Percentiles rank a stretch among this genome's conserved stretches.
These are phyloP conservation scores for Chiloscyllium punctatum DNA, from an alignment of 2,797 vertebrate species.

Conservation along the genomic window DNA sequence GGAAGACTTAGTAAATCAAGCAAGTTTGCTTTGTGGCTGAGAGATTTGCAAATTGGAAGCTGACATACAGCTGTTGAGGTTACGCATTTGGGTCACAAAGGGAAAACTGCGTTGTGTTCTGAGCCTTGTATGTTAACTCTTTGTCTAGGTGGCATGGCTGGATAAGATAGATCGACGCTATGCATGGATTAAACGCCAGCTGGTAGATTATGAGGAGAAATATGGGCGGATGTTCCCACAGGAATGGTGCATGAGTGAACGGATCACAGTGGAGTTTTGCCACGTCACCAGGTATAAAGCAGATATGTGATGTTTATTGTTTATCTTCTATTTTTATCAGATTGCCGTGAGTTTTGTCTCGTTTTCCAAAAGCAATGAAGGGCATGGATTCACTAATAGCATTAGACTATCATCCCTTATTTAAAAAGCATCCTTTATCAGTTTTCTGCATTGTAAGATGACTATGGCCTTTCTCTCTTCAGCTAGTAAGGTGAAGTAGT, in stretches of 20 bases:
- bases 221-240: conserved; percentile 90
- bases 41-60: background rate
- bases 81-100: background rate
- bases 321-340: background rate
- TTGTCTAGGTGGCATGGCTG: conserved; percentile 79
- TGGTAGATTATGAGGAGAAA: conserved; percentile 96
- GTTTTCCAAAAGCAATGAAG: background rate
- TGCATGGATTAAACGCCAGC: conserved; percentile 94
- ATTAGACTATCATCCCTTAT: background rate
- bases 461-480: background rate
- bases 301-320: background rate
- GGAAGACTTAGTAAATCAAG: too few species aligned
- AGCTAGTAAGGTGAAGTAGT: background rate
- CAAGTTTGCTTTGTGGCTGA: background rate
- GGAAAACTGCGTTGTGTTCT: conserved; percentile 29
- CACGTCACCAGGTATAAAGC: conserved; percentile 76
- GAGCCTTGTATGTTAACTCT: background rate
- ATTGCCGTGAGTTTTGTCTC: background rate
- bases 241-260: conserved; percentile 95
- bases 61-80: background rate
- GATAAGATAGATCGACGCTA: conserved; percentile 96
- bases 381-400: background rate
- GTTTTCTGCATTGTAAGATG: background rate
- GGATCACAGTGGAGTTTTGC: conserved; percentile 94
- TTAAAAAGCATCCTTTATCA: background rate